Evolutionary conservation across 2,113 vertebrate species (phyloP), one percentile per base, ranked within the genome.

Genomic region (Neotoma lepida): DNA sequence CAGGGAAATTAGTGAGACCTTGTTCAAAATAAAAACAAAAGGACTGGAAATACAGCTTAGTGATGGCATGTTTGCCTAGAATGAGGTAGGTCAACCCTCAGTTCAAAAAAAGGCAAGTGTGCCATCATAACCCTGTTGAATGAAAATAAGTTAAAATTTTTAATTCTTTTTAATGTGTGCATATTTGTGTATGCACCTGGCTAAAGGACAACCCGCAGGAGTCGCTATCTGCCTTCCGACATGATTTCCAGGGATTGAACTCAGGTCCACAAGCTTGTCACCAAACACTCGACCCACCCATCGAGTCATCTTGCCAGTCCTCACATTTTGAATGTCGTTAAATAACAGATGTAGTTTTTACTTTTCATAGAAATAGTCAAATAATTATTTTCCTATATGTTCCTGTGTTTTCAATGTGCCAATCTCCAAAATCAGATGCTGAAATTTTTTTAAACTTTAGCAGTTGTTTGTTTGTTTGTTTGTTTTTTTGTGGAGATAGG

Each of bases 351-450:
- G 4, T 22, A 70, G 49, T 56, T 95, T 76, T 93, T 44, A 68
- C 64, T 90, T 86, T 88, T 76, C 86, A 54, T 74, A 35, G 89
- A 90, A 94, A 54, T 68, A 39, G 35, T 93, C 56, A 92, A 61
- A 15, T 63, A 24, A 20, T 15, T 71, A 28, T 81, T 96, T 90
- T 77, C n/a, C 66, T 88, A 2, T 84, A 73, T 39, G 49, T 80
- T 80, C 30, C 77, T 93, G 18, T 39, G 56, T 77, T 9, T 91
- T 86, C 30, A 56, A 12, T 71, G 39, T 22, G 91, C 80, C 46
- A 74, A 90, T 90, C 58, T 85, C 12, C 51, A 88, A 76, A 78
- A 86, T 86, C 54, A 90, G 81, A 93, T n/a, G 68, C 22, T 71
- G 63, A 81, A 2, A 35, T 96, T 44, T 76, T 58, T 28, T 46